Evolutionary conservation across 53 echinoderm and acorn worm genomes (phyloP).

Genomic region (Mesocentrotus franciscanus): DNA sequence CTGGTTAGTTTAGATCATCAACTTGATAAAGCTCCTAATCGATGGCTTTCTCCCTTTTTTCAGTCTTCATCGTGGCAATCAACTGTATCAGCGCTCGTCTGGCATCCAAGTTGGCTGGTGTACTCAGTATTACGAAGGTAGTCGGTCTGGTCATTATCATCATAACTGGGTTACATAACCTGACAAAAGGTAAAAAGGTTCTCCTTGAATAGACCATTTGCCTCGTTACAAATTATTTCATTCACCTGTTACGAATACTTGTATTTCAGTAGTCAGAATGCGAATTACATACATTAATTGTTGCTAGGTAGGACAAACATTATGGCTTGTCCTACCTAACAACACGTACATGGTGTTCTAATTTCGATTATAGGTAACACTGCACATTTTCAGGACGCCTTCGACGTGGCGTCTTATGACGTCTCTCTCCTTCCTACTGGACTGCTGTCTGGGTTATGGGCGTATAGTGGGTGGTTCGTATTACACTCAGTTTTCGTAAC

Average conservation of each 20-base stretch:
- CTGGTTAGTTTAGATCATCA: too few relatives aligned
- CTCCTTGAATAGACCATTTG: too few relatives aligned
- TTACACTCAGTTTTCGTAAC: not conserved
- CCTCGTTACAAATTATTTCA: too few relatives aligned
- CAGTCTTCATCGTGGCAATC: slow-evolving; percentile 20
- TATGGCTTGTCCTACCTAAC: not conserved
- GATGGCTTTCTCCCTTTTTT: not conserved
- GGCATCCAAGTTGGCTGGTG: slow-evolving; percentile 34
- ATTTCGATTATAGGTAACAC: slow-evolving; percentile 50
- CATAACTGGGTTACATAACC: slow-evolving; percentile 52
- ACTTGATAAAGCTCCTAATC: too few relatives aligned
- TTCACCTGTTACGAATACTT: too few relatives aligned
- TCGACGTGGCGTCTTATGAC: slow-evolving; percentile 25
- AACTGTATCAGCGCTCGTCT: slow-evolving; percentile 40
- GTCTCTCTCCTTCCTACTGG: slow-evolving; percentile 54
- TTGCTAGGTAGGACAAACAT: too few relatives aligned
- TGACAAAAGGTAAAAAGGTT: slow-evolving; percentile 12
- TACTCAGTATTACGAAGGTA: slow-evolving; percentile 55
- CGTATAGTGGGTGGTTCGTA: slow-evolving; percentile 70
- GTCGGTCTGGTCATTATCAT: slow-evolving; percentile 63
- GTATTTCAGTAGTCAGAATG: too few relatives aligned
- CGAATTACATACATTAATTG: not conserved
- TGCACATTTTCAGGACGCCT: slow-evolving; percentile 78
- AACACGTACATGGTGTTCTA: not conserved
- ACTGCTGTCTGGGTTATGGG: slow-evolving; percentile 66